Evolutionary conservation across 2,113 vertebrate species (phyloP), one percentile per base, ranked within the genome.

Genomic region (Sorex fumeus): DNA sequence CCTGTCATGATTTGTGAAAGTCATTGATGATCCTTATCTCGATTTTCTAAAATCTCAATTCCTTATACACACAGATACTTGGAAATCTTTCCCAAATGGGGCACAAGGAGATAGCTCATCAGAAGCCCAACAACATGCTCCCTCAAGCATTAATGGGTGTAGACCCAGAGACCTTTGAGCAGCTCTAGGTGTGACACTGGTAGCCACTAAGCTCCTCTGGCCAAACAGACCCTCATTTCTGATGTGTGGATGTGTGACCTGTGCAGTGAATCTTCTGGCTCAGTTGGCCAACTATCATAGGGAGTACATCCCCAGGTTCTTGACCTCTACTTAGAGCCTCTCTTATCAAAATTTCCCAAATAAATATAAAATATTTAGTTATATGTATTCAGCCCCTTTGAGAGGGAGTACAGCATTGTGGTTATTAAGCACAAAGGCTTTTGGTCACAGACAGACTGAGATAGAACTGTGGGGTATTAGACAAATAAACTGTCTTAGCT

Each of bases 351-450:
- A 8, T 70, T 75, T 88, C 40, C 25, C 34, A 47, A 90, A 87
- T 90, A 81, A 40, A 47, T 90, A 16, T 34, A 60, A 86, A 92
- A 88, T 45, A 3, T 69, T 71, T 57, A 85, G 32, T 13, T 32
- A 11, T 25, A 10, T 82, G 62, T 47, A 85, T 18, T 77, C 66
- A 36, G 47, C 66, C 6, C 36, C 81, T 8, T 18, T 30, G 28
- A 34, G 32, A 40, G n/a, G 19, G 36, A 87, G 32, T 32, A 32
- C 1, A 53, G 21, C 15, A 40, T 21, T 40, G 3, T 62, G 19
- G 40, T 64, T 64, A 28, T 27, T 66, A 64, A 62, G 64, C 34
- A 84, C 18, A 50, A 2, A 34, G 45, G 15, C 28, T 84, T 92
- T 80, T 16, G 50, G 40, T 27, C 12, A 53, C 13, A 64, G 60